These are phyloP conservation scores for Cyrtonyx montezumae DNA, from an alignment of 2,113 vertebrate species.

Conservation along the genomic window DNA sequence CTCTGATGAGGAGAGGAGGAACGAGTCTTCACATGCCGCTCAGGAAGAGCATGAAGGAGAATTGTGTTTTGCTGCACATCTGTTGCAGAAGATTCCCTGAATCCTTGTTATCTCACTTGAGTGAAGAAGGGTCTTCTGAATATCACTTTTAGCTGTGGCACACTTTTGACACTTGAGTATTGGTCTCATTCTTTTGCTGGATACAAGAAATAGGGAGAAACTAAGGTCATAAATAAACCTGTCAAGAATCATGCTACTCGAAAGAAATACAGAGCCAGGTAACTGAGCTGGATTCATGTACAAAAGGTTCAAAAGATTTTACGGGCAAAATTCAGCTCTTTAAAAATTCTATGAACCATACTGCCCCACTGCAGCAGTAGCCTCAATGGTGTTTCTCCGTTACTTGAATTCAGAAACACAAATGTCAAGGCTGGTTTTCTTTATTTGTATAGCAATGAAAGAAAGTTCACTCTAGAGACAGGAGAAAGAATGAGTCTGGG, in stretches of 20 bases:
- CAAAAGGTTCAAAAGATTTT: not conserved
- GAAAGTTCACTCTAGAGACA: conserved; percentile 70
- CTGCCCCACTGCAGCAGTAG: not conserved
- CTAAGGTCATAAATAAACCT: not conserved
- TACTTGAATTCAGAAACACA: conserved; percentile 39
- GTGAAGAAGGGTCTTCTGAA: not conserved
- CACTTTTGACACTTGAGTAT: not conserved
- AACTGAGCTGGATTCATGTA: not conserved
- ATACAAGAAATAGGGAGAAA: not conserved
- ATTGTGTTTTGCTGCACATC: not conserved
- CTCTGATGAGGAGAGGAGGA: not conserved
- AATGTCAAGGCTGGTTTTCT: conserved; percentile 63
- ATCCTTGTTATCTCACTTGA: not conserved
- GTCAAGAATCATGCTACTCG: not conserved
- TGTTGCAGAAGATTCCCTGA: not conserved
- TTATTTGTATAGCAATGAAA: conserved; percentile 67
- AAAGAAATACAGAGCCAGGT: not conserved
- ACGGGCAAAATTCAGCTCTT: not conserved
- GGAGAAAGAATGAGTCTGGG: conserved; percentile 66
- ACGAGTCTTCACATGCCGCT: accelerated
- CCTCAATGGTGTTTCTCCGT: not conserved
- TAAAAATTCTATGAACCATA: not conserved
- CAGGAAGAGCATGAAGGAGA: not conserved
- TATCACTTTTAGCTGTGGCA: not conserved
- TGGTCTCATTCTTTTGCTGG: not conserved